These are phyloP conservation scores for Nerophis lumbriciformis DNA, from an alignment of 2,113 vertebrate species.

Conservation along the genomic window DNA sequence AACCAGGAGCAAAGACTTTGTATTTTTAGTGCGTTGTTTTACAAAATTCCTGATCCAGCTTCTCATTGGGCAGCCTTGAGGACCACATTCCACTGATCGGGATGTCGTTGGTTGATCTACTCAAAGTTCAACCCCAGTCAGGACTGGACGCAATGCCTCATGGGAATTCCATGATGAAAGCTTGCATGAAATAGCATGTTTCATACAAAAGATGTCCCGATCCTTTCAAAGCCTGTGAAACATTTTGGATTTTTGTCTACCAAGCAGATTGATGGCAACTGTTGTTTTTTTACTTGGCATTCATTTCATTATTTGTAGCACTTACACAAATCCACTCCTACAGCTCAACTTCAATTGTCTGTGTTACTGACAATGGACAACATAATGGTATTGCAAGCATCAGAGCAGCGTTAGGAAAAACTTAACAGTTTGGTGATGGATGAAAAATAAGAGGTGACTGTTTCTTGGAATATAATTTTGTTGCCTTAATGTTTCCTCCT, in stretches of 20 bases:
- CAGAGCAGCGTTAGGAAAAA: background rate
- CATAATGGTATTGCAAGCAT: background rate
- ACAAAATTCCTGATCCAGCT: background rate
- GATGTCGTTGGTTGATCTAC: background rate
- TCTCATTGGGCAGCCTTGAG: background rate
- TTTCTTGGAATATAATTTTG: background rate
- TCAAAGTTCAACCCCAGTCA: background rate
- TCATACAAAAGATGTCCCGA: too few species aligned
- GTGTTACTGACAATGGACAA: background rate
- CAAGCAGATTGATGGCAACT: slow-evolving; percentile 11
- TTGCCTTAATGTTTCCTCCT: slow-evolving; percentile 27
- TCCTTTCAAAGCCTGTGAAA: background rate
- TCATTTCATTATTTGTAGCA: background rate
- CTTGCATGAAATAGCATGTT: background rate
- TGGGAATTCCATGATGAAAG: background rate
- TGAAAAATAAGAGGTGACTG: background rate
- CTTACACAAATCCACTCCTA: slow-evolving; percentile 12
- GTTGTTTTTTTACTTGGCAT: slow-evolving; percentile 1
- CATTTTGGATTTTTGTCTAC: slow-evolving; percentile 14
- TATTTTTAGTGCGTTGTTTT: background rate
- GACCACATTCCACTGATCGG: background rate
- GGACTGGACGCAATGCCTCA: background rate
- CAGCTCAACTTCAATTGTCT: background rate
- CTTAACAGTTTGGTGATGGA: background rate
- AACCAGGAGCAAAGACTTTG: background rate